Base-by-base conservation (phyloP, 2,888 invertebrate species). In the Gari tellinella region DNA sequence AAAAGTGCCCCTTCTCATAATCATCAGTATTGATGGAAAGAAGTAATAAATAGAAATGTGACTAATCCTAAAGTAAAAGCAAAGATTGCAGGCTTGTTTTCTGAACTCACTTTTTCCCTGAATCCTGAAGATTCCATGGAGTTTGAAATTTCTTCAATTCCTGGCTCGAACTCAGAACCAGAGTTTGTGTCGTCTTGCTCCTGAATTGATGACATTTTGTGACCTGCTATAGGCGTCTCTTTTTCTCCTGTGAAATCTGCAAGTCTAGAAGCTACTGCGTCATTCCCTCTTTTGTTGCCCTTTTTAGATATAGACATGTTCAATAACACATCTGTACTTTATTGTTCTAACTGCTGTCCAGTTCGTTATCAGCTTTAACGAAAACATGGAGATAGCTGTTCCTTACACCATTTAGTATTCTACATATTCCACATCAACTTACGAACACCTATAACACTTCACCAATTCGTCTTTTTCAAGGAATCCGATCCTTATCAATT, bases 221-320 rank as follows among this genome's bases (percentile, higher is more conserved):
- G 70, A 31, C 76, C 76, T n/a, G 70, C 80, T 15, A 82, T 79
- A 21, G 82, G 81, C 15, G 69, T 61, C 21, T 72, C 81, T 51
- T 70, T 81, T 74, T 82, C 82, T 45, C 84, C 84, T 49, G 74
- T 80, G 58, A 82, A 84, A 48, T 84, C 84, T 46, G 84, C 84
- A 49, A 84, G 70, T 69, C 84, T 65, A 25, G 74, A 79, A 45
- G 79, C 79, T 72, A 79, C 79, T 46, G 66, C 79, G 66, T 79
- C 79, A 72, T 72, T 79, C 68, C 79, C 79, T 65, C 72, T 79
- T 60, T 74, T 79, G 60, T 49, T 66, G 43, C 68, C 74, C 53
- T 72, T 79, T 62, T 79, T 79, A 68, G 72, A 72, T 69, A 79
- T 72, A 62, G 79, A 79, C 79, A 79, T 79, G 67, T 70, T 70